phyloP scores from a whole-genome alignment of 2,797 vertebrate genomes.

The Darevskia nairensis region DNA sequence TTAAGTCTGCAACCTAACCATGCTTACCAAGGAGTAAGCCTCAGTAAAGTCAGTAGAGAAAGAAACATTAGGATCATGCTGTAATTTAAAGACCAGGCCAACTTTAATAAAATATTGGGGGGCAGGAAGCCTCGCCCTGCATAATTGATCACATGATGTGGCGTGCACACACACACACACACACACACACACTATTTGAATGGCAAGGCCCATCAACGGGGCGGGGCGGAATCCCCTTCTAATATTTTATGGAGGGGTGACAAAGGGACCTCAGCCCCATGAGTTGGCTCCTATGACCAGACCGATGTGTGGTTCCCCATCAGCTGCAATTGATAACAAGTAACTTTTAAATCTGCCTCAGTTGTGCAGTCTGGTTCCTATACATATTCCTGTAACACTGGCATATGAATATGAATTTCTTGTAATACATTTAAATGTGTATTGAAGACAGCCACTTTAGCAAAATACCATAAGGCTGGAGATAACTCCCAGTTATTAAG shows the following conservation, averaged over 20 bases:
- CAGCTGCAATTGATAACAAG: background rate
- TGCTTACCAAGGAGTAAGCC: too few species aligned
- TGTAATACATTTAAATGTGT: constrained; percentile 17
- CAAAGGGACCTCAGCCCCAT: too few species aligned
- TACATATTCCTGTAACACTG: background rate
- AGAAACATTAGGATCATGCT: background rate
- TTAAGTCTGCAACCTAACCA: background rate
- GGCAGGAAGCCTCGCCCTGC: too few species aligned
- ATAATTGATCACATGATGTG: too few species aligned
- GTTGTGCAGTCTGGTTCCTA: background rate
- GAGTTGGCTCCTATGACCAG: too few species aligned
- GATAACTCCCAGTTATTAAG: background rate
- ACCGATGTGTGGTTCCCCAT: background rate
- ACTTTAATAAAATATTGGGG: too few species aligned
- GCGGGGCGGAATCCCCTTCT: too few species aligned
- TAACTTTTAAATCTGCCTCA: background rate
- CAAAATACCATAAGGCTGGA: constrained; percentile 6
- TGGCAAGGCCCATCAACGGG: too few species aligned
- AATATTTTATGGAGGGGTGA: too few species aligned
- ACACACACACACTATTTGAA: too few species aligned
- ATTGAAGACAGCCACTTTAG: constrained; percentile 8
- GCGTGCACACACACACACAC: background rate
- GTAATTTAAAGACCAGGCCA: background rate
- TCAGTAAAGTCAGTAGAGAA: background rate
- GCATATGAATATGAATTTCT: background rate